A percentile compares a stretch with the other conserved stretches of the same genome.
phyloP scores from a whole-genome alignment of 2,888 invertebrate genomes.

The Rhamnusium bicolor region DNA sequence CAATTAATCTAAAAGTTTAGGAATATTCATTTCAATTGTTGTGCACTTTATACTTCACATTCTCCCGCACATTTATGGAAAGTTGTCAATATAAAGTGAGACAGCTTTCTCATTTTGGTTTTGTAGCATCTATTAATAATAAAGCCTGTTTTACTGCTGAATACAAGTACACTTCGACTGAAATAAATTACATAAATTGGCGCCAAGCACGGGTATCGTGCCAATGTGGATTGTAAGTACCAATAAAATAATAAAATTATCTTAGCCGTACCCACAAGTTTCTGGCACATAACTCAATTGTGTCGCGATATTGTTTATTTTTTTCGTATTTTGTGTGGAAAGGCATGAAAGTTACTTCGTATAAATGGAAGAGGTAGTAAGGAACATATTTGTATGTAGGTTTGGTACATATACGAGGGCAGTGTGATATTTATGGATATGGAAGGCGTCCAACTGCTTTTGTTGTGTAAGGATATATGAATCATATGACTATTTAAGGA shows the following conservation, averaged over 20 bases:
- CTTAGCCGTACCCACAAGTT: slow-evolving; percentile 51
- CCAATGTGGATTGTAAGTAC: slow-evolving; percentile 49
- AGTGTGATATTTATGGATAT: not conserved
- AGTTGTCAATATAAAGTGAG: slow-evolving; percentile 3
- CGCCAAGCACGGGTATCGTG: slow-evolving; percentile 45
- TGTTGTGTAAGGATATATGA: not conserved
- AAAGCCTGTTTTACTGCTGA: slow-evolving; percentile 26
- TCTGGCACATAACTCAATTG: slow-evolving; percentile 52
- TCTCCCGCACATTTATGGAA: not conserved
- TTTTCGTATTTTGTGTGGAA: slow-evolving; percentile 20
- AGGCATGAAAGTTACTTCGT: slow-evolving; percentile 25
- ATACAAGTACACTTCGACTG: slow-evolving; percentile 11
- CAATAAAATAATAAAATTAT: slow-evolving; percentile 57
- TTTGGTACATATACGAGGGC: not conserved
- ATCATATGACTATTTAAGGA: too few species aligned
- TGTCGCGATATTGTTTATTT: slow-evolving; percentile 44
- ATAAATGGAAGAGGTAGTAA: slow-evolving; percentile 7
- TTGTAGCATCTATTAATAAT: slow-evolving; percentile 24
- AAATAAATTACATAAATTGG: slow-evolving; percentile 27
- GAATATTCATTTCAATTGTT: too few species aligned
- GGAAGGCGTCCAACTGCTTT: not conserved
- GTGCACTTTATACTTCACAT: too few species aligned
- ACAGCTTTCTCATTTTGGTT: slow-evolving; percentile 7
- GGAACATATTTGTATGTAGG: slow-evolving; percentile 4
- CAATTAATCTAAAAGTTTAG: too few species aligned